Evolutionary conservation across 35 echinoderm and acorn worm species (phyloP).

Genomic region (Chiridota heheva): DNA sequence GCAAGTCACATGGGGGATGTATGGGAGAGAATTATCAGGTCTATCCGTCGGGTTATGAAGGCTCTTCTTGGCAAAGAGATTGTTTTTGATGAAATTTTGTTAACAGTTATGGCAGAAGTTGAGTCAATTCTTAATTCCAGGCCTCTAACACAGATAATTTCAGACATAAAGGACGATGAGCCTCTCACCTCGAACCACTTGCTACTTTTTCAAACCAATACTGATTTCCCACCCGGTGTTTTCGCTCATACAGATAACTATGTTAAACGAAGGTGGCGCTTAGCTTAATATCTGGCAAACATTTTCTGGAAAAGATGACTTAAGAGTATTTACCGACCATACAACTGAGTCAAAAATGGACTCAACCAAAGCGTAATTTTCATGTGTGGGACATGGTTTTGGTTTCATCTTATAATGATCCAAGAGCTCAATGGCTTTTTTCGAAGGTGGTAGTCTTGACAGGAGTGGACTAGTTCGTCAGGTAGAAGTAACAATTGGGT

Average conservation of each 20-base stretch:
- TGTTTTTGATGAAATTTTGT: conserved; percentile 18
- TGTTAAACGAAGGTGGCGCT: conserved; percentile 39
- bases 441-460: no score
- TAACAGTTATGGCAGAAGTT: conserved; percentile 22
- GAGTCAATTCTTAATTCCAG: conserved; percentile 30
- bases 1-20: conserved; percentile 15
- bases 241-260: conserved; percentile 20
- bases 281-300: conserved; percentile 42
- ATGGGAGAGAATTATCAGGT: background rate
- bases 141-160: conserved; percentile 4
- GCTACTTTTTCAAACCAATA: background rate
- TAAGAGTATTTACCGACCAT: conserved; percentile 53
- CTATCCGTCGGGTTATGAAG: background rate
- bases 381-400: conserved; percentile 18
- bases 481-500: no score
- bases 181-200: conserved; percentile 32
- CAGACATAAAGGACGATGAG: conserved; percentile 1
- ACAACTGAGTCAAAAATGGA: conserved; percentile 61
- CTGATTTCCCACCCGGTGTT: background rate
- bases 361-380: conserved; percentile 7
- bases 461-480: no score
- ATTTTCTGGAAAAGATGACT: conserved; percentile 61
- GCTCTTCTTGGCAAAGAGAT: conserved; percentile 1
- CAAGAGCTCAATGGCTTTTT: no score
- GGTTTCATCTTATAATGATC: no score